Percentiles rank a stretch among this genome's conserved stretches.
These are phyloP conservation scores for Prosapia bicincta DNA, from an alignment of 2,888 invertebrate genomes.

Conservation along the genomic window DNA sequence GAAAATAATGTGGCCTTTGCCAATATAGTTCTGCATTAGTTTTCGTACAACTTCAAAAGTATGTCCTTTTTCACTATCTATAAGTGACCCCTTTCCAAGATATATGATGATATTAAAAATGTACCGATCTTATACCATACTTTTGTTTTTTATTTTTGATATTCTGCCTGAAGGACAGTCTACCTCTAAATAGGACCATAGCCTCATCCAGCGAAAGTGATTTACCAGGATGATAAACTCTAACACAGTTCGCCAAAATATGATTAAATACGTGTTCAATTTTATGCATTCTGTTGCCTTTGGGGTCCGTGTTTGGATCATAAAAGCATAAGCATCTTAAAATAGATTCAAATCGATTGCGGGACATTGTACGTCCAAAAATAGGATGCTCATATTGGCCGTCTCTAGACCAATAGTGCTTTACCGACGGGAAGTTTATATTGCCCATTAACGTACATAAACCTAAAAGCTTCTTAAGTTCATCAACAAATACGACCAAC, in stretches of 20 bases:
- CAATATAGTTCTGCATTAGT: constrained; percentile 8
- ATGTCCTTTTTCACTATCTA: background rate
- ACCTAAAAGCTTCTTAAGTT: background rate
- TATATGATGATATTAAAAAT: constrained; percentile 5
- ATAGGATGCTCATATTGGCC: background rate
- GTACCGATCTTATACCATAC: constrained; percentile 1
- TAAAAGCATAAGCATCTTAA: constrained; percentile 10
- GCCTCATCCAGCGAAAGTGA: background rate
- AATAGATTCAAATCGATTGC: constrained; percentile 14
- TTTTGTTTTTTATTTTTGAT: background rate
- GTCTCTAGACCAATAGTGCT: constrained; percentile 13
- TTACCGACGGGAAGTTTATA: background rate
- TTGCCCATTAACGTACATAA: constrained; percentile 2
- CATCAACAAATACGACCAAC: no score
- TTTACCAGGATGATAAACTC: background rate
- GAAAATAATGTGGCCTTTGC: constrained; percentile 1
- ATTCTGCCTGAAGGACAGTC: background rate
- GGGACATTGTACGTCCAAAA: constrained; percentile 18
- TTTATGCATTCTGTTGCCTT: background rate
- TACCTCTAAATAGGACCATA: background rate
- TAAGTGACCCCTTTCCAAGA: background rate
- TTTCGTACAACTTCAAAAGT: background rate
- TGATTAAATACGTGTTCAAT: constrained; percentile 3
- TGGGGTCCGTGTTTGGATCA: background rate
- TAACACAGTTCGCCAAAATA: background rate